These are phyloP conservation scores for Ophonus ardosiacus DNA, from an alignment of 2,888 invertebrate species.

Conservation along the genomic window DNA sequence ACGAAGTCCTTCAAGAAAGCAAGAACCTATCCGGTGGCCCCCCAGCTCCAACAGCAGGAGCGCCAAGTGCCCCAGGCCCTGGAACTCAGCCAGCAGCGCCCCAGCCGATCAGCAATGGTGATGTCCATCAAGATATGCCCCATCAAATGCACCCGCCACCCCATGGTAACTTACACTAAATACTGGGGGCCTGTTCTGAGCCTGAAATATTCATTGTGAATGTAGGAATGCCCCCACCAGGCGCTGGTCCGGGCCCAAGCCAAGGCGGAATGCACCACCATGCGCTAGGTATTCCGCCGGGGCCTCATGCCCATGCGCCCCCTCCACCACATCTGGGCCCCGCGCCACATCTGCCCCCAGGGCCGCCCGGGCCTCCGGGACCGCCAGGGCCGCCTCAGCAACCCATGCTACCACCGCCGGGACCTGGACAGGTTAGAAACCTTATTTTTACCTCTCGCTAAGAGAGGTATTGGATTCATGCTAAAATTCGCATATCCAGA, in stretches of 20 bases:
- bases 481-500: too few relatives aligned
- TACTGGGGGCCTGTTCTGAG: too few relatives aligned
- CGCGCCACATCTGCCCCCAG: slow-evolving; percentile 66
- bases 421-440: slow-evolving; percentile 6
- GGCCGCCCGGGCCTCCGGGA: slow-evolving; percentile 65
- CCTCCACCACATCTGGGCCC: slow-evolving; percentile 63
- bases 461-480: too few relatives aligned
- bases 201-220: not conserved
- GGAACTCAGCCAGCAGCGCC: slow-evolving; percentile 58
- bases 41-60: slow-evolving; percentile 20
- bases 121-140: not conserved
- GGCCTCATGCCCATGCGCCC: slow-evolving; percentile 66
- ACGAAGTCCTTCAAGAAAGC: not conserved
- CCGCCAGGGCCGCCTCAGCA: slow-evolving; percentile 66
- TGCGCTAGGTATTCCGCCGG: slow-evolving; percentile 71
- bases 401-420: slow-evolving; percentile 56
- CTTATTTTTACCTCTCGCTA: too few relatives aligned
- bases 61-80: slow-evolving; percentile 53
- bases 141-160: slow-evolving; percentile 67
- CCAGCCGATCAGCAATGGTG: slow-evolving; percentile 4
- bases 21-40: not conserved
- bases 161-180: slow-evolving; percentile 40
- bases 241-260: slow-evolving; percentile 59
- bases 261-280: slow-evolving; percentile 70
- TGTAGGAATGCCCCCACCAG: slow-evolving; percentile 62